These are phyloP conservation scores for Apotomis capreana DNA, from an alignment of 2,888 invertebrate species.

Conservation along the genomic window DNA sequence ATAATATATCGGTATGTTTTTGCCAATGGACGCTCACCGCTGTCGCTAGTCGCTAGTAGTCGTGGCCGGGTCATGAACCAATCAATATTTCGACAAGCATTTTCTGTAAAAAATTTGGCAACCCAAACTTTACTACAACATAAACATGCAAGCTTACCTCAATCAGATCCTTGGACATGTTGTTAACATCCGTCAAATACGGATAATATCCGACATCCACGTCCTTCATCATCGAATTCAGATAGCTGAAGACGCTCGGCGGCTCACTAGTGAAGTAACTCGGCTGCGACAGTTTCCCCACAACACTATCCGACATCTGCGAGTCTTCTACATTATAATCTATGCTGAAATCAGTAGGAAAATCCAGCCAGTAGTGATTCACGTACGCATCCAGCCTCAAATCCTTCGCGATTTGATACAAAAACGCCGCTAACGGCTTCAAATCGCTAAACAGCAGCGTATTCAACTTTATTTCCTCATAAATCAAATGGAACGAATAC, in stretches of 20 bases:
- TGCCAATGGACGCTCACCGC: too few species aligned
- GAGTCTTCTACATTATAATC: constrained; percentile 67
- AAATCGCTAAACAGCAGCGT: constrained; percentile 87
- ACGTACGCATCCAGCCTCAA: constrained; percentile 87
- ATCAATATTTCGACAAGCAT: too few species aligned
- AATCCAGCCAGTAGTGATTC: constrained; percentile 93
- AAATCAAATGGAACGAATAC: constrained; percentile 92
- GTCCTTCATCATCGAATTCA: constrained; percentile 86
- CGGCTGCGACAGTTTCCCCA: constrained; percentile 84
- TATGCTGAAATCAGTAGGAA: constrained; percentile 85
- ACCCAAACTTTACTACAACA: not conserved
- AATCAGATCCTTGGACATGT: constrained; percentile 87
- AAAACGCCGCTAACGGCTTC: constrained; percentile 86
- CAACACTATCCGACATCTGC: constrained; percentile 82
- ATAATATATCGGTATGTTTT: too few species aligned
- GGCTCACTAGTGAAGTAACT: constrained; percentile 85
- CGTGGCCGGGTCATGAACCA: too few species aligned
- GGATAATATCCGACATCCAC: constrained; percentile 85
- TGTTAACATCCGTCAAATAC: constrained; percentile 89
- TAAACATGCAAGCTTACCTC: constrained; percentile 80
- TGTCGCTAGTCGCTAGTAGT: too few species aligned
- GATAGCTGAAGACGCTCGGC: constrained; percentile 88
- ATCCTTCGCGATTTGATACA: constrained; percentile 91
- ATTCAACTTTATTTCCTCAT: constrained; percentile 95
- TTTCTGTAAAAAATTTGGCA: too few species aligned